A percentile compares a stretch with the other conserved stretches of the same genome.
Evolutionary conservation across 1,140 invertebrate species (phyloP).

Genomic region (Drosophila punjabiensis): DNA sequence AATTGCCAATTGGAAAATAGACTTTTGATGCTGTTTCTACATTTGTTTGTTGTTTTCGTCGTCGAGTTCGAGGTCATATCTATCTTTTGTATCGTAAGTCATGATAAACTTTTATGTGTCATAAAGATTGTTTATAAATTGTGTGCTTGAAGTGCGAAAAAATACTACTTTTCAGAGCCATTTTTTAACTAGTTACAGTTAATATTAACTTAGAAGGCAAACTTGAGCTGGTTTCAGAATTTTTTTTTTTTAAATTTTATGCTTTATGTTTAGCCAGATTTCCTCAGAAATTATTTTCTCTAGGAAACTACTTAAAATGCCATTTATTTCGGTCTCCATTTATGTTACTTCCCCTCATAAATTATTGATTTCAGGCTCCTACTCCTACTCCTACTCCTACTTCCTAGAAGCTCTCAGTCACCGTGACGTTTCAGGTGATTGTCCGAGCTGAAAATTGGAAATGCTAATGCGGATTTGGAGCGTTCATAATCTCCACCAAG

Average conservation of each 20-base stretch:
- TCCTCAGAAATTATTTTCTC: too few species aligned
- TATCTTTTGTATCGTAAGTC: too few species aligned
- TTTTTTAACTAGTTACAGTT: too few species aligned
- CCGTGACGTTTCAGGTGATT: slow-evolving; percentile 8
- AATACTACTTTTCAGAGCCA: too few species aligned
- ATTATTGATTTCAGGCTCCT: slow-evolving; percentile 9
- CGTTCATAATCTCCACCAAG: slow-evolving; percentile 13
- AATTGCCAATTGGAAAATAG: not conserved
- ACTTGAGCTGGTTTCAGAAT: too few species aligned
- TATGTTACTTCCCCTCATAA: not conserved
- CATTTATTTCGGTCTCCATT: not conserved
- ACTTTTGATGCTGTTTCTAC: not conserved
- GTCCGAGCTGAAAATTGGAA: slow-evolving; percentile 30
- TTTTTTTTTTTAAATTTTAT: too few species aligned
- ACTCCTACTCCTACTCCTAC: too few species aligned
- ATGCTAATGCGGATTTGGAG: slow-evolving; percentile 32
- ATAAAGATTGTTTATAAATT: too few species aligned
- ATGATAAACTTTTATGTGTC: too few species aligned
- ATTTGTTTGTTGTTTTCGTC: not conserved
- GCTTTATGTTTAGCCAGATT: too few species aligned
- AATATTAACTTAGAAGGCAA: too few species aligned
- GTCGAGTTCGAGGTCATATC: not conserved
- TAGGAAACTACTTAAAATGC: not conserved
- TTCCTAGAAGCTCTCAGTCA: not conserved
- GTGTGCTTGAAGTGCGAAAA: too few species aligned